Base-by-base conservation (phyloP, 2,888 invertebrate species). In the Fragum fragum region DNA sequence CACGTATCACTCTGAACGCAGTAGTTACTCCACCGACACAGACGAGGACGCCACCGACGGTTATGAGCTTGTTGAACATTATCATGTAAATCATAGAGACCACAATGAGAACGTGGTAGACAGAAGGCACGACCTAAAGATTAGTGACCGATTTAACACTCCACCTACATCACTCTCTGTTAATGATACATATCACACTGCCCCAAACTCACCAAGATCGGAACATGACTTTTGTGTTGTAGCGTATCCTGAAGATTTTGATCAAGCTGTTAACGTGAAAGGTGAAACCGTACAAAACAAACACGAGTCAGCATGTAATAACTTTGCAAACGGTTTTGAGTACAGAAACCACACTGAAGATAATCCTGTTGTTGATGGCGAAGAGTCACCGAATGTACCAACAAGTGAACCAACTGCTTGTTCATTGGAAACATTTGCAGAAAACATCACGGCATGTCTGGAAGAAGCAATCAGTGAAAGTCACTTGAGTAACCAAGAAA, bases 171-270 rank as follows among this genome's bases (percentile, higher is more conserved):
- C 80, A 18, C 73, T 72, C 7, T 39, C 47, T 7, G 53, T 79
- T 14, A 76, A 79, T 55, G 73, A 59, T 42, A 71, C 74, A 9
- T 85, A 68, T 23, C 74, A 79, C 14, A 81, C 85, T 2, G 81
- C 85, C 2, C 79, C 81, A 1, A 79, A 72, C 32, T 75, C 85
- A 7, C 81, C 81, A 16, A 59, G n/a, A 23, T 36, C 36, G 1
- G 61, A 59, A 18, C 32, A 21, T 26, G 63, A 53, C n/a, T 73
- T 63, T 28, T 73, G 73, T 52, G 21, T 73, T 1, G 59, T 73
- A n/a, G 26, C 9, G 14, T 14, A 21, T 32, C 52, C n/a, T 28
- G 32, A 61, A n/a, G 61, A 61, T 32, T 29, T 29, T n/a, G 18
- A 32, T 9, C n/a, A n/a, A 18, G 5, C 14, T 32, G 32, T 32